phyloP scores from a whole-genome alignment of 2,888 invertebrate genomes.

The Melipona bicolor region DNA sequence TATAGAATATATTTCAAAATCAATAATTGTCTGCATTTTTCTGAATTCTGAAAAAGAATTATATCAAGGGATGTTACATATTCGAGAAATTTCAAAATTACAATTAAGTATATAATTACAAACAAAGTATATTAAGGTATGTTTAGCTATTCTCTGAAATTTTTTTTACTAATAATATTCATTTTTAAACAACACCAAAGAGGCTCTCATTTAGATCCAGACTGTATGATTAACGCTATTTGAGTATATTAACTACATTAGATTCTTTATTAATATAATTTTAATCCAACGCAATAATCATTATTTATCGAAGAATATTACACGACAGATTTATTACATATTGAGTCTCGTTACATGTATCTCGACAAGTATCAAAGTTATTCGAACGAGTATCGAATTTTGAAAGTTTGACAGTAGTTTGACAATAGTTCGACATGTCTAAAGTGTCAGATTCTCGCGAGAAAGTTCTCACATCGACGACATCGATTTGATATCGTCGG shows the following conservation, averaged over 20 bases:
- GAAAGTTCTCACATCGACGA: constrained; percentile 1
- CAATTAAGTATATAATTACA: neutral
- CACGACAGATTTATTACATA: neutral
- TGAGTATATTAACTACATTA: too few species aligned
- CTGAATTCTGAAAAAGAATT: neutral
- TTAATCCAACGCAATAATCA: neutral
- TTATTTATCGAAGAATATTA: neutral
- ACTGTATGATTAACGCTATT: too few species aligned
- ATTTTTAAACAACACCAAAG: too few species aligned
- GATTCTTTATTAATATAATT: too few species aligned
- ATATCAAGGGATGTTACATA: neutral
- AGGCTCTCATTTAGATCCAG: too few species aligned
- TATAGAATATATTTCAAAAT: neutral
- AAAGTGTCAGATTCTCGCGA: neutral
- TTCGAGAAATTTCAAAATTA: neutral
- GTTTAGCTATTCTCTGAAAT: too few species aligned
- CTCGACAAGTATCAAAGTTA: neutral
- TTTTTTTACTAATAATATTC: too few species aligned
- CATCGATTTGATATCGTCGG: constrained; percentile 28
- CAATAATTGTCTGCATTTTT: neutral
- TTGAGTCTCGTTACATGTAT: neutral
- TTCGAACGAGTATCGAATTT: neutral
- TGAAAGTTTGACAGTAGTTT: constrained; percentile 3
- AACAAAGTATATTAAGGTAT: too few species aligned
- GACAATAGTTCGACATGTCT: neutral